Conservation (phyloP, 2,888 invertebrate species). For the Callyntrura guangdongensis region DNA sequence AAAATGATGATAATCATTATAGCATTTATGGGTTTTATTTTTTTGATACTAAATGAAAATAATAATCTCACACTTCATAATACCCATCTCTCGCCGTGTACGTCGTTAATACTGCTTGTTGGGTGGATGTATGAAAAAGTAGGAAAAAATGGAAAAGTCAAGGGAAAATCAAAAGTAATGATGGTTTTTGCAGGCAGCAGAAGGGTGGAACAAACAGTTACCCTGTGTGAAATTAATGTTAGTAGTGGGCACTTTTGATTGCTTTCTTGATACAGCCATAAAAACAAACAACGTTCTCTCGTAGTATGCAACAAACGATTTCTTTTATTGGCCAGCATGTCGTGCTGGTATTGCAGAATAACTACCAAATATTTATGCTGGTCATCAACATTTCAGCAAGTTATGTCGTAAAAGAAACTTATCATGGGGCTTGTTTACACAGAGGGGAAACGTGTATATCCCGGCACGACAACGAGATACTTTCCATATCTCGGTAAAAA, state of each 20-base stretch:
- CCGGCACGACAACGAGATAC: background rate
- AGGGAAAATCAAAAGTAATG: background rate
- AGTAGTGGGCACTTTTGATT: background rate
- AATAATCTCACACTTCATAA: background rate
- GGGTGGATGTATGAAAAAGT: background rate
- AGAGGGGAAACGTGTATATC: background rate
- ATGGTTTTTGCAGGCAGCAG: background rate
- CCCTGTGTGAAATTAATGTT: background rate
- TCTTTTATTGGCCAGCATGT: too few species aligned
- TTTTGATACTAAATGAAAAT: too few species aligned
- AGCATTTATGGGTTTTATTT: too few species aligned
- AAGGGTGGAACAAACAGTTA: background rate
- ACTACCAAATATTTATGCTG: background rate
- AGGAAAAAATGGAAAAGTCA: background rate
- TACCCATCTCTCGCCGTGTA: background rate
- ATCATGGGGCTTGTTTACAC: conserved; percentile 33
- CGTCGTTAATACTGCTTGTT: background rate
- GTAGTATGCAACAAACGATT: too few species aligned
- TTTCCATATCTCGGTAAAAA: conserved; percentile 12
- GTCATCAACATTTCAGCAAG: conserved; percentile 62
- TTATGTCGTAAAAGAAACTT: conserved; percentile 59
- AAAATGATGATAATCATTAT: background rate
- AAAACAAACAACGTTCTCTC: background rate
- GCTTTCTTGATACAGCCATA: conserved; percentile 29
- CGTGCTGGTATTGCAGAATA: background rate